Conservation (phyloP, 1,140 invertebrate genomes). For the Drosophila pseudoananassae region DNA sequence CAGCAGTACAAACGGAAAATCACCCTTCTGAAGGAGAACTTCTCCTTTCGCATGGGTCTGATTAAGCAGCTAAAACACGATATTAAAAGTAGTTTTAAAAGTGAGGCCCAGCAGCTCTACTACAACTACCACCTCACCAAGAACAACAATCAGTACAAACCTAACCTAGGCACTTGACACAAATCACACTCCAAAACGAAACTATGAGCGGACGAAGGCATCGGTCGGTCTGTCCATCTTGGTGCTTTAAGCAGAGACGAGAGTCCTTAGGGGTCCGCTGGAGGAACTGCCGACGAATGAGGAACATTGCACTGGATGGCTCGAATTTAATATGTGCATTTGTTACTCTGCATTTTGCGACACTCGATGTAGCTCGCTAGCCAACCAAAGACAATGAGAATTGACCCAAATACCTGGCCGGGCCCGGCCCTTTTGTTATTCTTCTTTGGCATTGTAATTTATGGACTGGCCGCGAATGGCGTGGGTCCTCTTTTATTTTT, state of each 20-base stretch:
- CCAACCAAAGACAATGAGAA: conserved; percentile 47
- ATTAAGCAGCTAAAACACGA: conserved; percentile 32
- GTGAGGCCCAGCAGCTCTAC: conserved; percentile 29
- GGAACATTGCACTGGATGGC: not conserved
- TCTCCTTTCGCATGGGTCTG: conserved; percentile 13
- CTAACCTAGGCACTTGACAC: not conserved
- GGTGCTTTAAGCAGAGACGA: too few species aligned
- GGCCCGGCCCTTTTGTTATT: conserved; percentile 52
- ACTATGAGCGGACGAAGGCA: not conserved
- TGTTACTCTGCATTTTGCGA: conserved; percentile 14
- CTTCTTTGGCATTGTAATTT: conserved; percentile 63
- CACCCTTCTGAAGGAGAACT: conserved; percentile 15
- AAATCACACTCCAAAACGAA: not conserved
- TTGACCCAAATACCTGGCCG: conserved; percentile 74
- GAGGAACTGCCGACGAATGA: not conserved
- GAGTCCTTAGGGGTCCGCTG: not conserved
- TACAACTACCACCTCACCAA: conserved; percentile 11
- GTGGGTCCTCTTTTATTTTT: conserved; percentile 1
- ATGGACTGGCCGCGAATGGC: conserved; percentile 33
- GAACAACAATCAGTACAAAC: not conserved
- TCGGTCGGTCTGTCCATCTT: too few species aligned
- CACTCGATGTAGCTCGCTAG: too few species aligned
- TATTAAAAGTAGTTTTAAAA: conserved; percentile 20
- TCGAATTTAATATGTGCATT: conserved; percentile 41
- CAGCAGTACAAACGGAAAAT: conserved; percentile 20